Conservation (phyloP, 2,888 invertebrate species). For the Limnephilus auricula region DNA sequence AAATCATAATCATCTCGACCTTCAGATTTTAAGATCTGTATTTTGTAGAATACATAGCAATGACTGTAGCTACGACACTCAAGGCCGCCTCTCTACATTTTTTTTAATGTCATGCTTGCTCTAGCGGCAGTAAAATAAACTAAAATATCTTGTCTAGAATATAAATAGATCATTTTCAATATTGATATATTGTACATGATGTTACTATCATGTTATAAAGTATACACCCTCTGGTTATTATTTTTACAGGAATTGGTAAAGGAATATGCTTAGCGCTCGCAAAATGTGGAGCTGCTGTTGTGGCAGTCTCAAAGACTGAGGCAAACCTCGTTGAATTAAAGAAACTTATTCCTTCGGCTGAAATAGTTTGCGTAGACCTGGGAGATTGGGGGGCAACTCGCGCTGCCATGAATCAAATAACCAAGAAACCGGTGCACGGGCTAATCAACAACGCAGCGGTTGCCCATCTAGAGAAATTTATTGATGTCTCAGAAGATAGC, state of each 20-base stretch:
- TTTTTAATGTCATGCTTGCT: background rate
- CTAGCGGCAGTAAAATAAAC: background rate
- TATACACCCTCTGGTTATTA: background rate
- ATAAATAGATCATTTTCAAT: background rate
- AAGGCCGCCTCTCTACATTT: background rate
- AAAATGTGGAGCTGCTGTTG: conserved; percentile 84
- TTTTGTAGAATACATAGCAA: background rate
- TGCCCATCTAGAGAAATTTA: conserved; percentile 83
- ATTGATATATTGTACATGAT: background rate
- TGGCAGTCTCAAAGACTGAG: conserved; percentile 86
- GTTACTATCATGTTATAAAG: background rate
- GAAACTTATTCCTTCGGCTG: conserved; percentile 79
- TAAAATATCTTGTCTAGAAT: background rate
- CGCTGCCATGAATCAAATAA: conserved; percentile 73
- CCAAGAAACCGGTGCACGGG: conserved; percentile 81
- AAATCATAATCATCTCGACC: background rate
- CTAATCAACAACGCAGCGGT: conserved; percentile 94
- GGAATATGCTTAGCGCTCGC: conserved; percentile 84
- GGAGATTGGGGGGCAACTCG: conserved; percentile 86
- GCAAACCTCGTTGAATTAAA: conserved; percentile 82
- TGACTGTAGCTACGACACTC: background rate
- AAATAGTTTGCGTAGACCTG: conserved; percentile 84
- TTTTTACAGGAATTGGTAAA: conserved; percentile 82
- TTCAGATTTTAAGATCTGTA: background rate
- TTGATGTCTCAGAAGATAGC: conserved; percentile 82